Conservation (phyloP, 2,888 invertebrate genomes). For the Ctena decussata region DNA sequence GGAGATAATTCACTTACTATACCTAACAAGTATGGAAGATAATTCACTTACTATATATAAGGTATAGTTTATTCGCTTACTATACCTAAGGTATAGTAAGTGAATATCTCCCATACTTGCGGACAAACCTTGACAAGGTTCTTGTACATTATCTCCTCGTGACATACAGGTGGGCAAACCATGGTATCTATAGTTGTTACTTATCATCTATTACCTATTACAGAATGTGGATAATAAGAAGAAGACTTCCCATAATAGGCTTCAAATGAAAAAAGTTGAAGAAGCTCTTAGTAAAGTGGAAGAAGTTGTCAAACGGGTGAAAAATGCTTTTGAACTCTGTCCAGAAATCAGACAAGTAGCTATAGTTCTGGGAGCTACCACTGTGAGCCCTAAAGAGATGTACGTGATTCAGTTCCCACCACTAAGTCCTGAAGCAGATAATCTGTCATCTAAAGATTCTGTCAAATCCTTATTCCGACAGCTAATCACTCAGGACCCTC, state of each 20-base stretch:
- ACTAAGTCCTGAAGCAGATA: conserved; percentile 68
- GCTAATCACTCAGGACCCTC: conserved; percentile 72
- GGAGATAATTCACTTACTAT: too few relatives aligned
- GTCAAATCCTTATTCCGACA: conserved; percentile 72
- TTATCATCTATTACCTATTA: too few relatives aligned
- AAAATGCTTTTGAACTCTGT: conserved; percentile 71
- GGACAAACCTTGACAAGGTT: too few relatives aligned
- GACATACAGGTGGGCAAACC: too few relatives aligned
- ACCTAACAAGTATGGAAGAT: too few relatives aligned
- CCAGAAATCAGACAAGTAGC: conserved; percentile 74
- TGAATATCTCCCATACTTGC: too few relatives aligned
- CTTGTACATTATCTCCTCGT: too few relatives aligned
- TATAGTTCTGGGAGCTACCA: conserved; percentile 73
- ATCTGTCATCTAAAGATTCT: conserved; percentile 67
- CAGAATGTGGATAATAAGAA: conserved; percentile 18
- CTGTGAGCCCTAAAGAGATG: conserved; percentile 77
- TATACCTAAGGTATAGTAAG: too few relatives aligned
- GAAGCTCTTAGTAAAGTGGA: conserved; percentile 67
- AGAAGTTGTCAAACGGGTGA: conserved; percentile 59
- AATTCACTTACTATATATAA: too few relatives aligned
- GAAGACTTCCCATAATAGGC: conserved; percentile 20
- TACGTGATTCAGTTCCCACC: conserved; percentile 70
- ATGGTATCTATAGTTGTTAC: too few relatives aligned
- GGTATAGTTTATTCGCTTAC: too few relatives aligned
- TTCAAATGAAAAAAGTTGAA: conserved; percentile 62